Percentiles rank a stretch among this genome's conserved stretches.
Conservation (phyloP, 1,140 invertebrate species). For the Cylas formicarius region DNA sequence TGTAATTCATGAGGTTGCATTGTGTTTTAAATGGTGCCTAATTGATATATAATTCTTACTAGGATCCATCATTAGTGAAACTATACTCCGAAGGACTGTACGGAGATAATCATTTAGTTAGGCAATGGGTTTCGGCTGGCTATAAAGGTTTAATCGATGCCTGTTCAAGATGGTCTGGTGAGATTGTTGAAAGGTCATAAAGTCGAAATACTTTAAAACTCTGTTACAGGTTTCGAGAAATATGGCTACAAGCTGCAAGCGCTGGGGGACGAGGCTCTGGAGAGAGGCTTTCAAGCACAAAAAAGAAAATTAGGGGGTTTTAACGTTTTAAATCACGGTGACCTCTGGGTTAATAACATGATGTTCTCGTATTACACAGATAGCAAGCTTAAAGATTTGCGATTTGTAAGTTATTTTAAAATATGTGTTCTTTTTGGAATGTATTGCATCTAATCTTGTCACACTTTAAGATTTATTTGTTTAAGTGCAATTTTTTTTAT, state of each 20-base stretch:
- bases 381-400: slow-evolving; percentile 44
- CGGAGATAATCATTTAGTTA: slow-evolving; percentile 29
- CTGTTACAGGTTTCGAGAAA: slow-evolving; percentile 32
- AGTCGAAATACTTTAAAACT: background rate
- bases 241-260: slow-evolving; percentile 43
- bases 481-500: too few species aligned
- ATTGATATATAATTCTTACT: slow-evolving; percentile 9
- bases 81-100: slow-evolving; percentile 41
- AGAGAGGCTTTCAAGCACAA: slow-evolving; percentile 31
- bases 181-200: slow-evolving; percentile 5
- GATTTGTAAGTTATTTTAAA: slow-evolving; percentile 46
- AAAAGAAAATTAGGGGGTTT: slow-evolving; percentile 44
- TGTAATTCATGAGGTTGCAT: too few species aligned
- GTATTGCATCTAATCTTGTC: too few species aligned
- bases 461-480: too few species aligned
- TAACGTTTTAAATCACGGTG: slow-evolving; percentile 57
- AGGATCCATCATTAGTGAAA: slow-evolving; percentile 43
- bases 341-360: slow-evolving; percentile 61
- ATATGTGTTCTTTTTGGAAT: slow-evolving; percentile 1
- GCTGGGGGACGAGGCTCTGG: slow-evolving; percentile 33
- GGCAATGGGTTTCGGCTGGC: slow-evolving; percentile 31
- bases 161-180: slow-evolving; percentile 40
- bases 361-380: slow-evolving; percentile 51
- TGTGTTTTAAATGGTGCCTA: too few species aligned
- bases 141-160: slow-evolving; percentile 31